Conservation (phyloP, 2,797 vertebrate species). For the Chaetophractus vellerosus region DNA sequence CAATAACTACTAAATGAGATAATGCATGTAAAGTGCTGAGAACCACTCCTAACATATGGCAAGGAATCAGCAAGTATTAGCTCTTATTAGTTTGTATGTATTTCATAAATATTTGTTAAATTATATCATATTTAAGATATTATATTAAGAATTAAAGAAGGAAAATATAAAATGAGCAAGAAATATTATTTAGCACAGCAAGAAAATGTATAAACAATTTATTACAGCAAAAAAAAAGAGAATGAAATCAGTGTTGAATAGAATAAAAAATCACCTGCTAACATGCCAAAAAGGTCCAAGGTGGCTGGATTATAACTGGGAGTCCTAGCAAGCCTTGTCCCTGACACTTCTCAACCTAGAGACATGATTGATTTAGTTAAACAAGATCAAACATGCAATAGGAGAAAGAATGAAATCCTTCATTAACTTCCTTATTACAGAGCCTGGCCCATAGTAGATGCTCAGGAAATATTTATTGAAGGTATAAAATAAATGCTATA, state of each 20-base stretch:
- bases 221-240: background rate
- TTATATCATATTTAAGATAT: background rate
- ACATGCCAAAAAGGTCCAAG: background rate
- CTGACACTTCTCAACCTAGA: background rate
- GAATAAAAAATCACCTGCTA: background rate
- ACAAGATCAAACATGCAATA: background rate
- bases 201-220: background rate
- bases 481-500: background rate
- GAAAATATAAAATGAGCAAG: conserved; percentile 9
- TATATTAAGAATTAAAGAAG: background rate
- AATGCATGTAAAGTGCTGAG: background rate
- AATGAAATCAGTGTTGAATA: background rate
- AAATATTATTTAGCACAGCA: background rate
- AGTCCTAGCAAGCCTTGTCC: background rate
- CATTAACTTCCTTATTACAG: background rate
- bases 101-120: conserved; percentile 47
- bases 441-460: background rate
- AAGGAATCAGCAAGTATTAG: background rate
- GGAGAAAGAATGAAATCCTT: background rate
- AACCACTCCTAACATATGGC: background rate
- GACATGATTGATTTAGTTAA: background rate
- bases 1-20: background rate
- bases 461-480: background rate
- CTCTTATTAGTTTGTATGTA: background rate
- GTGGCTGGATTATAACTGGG: background rate